Evolutionary conservation across 2,113 vertebrate species (phyloP).

Genomic region (Podiceps cristatus): DNA sequence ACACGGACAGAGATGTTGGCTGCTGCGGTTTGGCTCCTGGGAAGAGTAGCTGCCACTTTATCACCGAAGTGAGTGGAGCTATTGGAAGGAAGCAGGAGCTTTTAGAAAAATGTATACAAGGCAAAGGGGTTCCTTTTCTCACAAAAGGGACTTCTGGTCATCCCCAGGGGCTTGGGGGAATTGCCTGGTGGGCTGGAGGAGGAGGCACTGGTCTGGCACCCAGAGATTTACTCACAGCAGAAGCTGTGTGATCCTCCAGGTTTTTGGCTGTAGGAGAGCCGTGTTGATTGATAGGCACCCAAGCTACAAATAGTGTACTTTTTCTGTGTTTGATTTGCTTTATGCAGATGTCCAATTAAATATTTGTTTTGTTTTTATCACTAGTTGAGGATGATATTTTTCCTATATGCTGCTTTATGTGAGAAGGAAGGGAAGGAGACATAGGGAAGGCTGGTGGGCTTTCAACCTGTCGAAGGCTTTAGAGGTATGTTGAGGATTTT

Average conservation of each 20-base stretch:
- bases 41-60: neutral
- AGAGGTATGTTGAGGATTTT: neutral
- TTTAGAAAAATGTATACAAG: neutral
- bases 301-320: neutral
- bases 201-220: neutral
- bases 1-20: fast-evolving
- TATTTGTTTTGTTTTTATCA: neutral
- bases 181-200: neutral
- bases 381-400: neutral
- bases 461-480: neutral
- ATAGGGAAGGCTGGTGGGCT: neutral
- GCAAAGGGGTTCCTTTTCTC: neutral
- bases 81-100: neutral
- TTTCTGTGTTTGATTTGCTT: neutral
- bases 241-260: neutral
- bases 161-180: neutral
- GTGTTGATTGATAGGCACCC: neutral
- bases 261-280: neutral
- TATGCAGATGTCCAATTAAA: neutral
- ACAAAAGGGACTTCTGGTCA: neutral
- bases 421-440: neutral
- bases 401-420: neutral
- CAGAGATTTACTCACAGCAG: neutral
- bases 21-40: neutral
- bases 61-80: neutral